Conservation (phyloP, 2,797 vertebrate species). For the Sebastes goodei region DNA sequence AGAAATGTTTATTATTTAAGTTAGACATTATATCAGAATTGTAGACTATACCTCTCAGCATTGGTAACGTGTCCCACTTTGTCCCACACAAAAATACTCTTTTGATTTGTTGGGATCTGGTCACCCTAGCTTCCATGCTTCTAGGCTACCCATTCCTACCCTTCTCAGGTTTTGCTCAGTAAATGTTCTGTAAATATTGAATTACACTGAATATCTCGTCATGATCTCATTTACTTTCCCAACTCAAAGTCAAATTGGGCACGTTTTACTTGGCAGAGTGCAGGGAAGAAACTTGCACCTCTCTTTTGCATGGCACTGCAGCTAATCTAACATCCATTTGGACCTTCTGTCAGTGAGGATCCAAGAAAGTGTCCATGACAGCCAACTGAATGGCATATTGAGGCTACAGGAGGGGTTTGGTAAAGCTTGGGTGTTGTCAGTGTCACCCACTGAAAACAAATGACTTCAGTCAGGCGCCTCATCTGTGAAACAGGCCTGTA, state of each 20-base stretch:
- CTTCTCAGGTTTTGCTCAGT: slow-evolving; percentile 18
- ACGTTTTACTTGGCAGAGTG: slow-evolving; percentile 36
- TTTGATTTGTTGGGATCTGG: no score
- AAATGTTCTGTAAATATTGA: slow-evolving; percentile 53
- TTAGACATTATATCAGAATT: no score
- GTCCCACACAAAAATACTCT: no score
- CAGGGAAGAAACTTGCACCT: slow-evolving; percentile 12
- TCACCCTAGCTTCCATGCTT: neutral
- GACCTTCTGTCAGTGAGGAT: slow-evolving; percentile 14
- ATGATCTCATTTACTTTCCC: slow-evolving; percentile 48
- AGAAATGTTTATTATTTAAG: no score
- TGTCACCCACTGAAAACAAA: slow-evolving; percentile 56
- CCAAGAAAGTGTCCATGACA: slow-evolving; percentile 34
- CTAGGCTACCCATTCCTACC: neutral
- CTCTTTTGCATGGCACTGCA: slow-evolving; percentile 6
- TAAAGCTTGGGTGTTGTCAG: slow-evolving; percentile 31
- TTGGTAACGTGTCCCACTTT: no score
- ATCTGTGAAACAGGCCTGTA: slow-evolving; percentile 29
- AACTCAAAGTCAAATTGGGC: slow-evolving; percentile 25
- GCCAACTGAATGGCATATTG: slow-evolving; percentile 35
- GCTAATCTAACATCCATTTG: slow-evolving; percentile 34
- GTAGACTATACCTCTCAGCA: no score
- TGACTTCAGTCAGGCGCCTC: slow-evolving; percentile 42
- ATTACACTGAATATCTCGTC: slow-evolving; percentile 31
- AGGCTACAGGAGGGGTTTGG: slow-evolving; percentile 25